These are phyloP conservation scores for Leistus spinibarbis DNA, from an alignment of 2,888 invertebrate genomes.

Conservation along the genomic window DNA sequence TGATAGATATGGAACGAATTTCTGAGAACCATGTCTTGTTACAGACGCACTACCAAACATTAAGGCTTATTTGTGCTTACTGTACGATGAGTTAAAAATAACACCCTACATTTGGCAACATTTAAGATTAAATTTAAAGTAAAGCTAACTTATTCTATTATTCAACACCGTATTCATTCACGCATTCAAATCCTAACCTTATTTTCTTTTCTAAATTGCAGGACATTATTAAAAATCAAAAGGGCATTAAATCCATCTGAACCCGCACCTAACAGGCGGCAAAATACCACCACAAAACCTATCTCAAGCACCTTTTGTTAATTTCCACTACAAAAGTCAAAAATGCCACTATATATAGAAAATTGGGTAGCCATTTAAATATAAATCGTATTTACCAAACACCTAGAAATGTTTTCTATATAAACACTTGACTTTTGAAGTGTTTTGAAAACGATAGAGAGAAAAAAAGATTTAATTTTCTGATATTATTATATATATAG, in stretches of 20 bases:
- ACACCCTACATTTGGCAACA: too few relatives aligned
- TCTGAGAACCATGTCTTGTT: too few relatives aligned
- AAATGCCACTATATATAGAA: not conserved
- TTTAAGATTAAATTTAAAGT: too few relatives aligned
- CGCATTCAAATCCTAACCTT: not conserved
- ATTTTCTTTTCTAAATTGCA: not conserved
- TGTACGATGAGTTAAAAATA: too few relatives aligned
- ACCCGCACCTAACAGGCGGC: not conserved
- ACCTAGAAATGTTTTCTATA: not conserved
- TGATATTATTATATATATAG: constrained; percentile 11
- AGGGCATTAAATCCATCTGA: not conserved
- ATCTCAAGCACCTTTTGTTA: not conserved
- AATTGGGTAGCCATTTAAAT: not conserved
- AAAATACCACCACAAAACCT: not conserved
- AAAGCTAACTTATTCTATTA: too few relatives aligned
- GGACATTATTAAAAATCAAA: not conserved
- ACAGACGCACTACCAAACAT: too few relatives aligned
- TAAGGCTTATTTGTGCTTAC: too few relatives aligned
- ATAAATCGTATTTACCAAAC: not conserved
- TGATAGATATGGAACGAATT: too few relatives aligned
- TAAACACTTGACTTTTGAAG: constrained; percentile 7
- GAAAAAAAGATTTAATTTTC: constrained; percentile 4
- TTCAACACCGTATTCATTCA: too few relatives aligned
- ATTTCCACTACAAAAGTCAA: not conserved
- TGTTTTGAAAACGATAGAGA: not conserved